Evolutionary conservation across 2,888 invertebrate genomes (phyloP).

Genomic region (Catocala fraxini): DNA sequence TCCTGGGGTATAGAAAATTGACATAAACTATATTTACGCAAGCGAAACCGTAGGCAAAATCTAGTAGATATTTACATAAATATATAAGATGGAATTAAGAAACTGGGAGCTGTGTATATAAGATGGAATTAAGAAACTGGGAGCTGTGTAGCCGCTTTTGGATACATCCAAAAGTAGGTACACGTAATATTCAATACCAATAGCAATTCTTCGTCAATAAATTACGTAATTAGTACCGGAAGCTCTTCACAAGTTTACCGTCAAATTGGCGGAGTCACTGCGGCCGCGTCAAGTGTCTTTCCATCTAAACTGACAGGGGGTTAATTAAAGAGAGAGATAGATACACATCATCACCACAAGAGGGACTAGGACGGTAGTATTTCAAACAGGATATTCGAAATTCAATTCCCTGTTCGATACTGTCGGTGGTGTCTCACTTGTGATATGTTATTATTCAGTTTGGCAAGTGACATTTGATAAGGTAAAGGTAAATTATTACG

Average conservation of each 20-base stretch:
- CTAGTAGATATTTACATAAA: too few species aligned
- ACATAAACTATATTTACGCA: too few species aligned
- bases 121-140: too few species aligned
- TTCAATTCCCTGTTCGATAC: conserved; percentile 48
- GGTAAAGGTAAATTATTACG: neutral
- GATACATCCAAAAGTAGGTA: neutral
- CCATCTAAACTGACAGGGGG: conserved; percentile 69
- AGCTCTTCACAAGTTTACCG: conserved; percentile 68
- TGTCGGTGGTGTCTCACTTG: conserved; percentile 11
- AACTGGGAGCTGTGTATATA: too few species aligned
- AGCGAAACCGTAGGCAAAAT: too few species aligned
- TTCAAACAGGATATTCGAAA: conserved; percentile 35
- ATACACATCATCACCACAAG: conserved; percentile 19
- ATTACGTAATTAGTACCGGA: conserved; percentile 43
- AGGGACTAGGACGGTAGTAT: conserved; percentile 35
- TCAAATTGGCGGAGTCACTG: conserved; percentile 77
- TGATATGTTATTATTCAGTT: conserved; percentile 16
- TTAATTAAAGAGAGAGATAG: conserved; percentile 65
- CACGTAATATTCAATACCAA: conserved; percentile 12
- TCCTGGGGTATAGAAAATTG: too few species aligned
- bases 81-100: too few species aligned
- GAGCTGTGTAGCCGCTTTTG: too few species aligned
- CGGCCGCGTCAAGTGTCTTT: conserved; percentile 74
- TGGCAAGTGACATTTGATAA: conserved; percentile 7
- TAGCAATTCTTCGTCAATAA: conserved; percentile 6